A percentile compares a stretch with the other conserved stretches of the same genome.
These are phyloP conservation scores for Chalcosyrphus nemorum DNA, from an alignment of 2,888 invertebrate species.

Conservation along the genomic window DNA sequence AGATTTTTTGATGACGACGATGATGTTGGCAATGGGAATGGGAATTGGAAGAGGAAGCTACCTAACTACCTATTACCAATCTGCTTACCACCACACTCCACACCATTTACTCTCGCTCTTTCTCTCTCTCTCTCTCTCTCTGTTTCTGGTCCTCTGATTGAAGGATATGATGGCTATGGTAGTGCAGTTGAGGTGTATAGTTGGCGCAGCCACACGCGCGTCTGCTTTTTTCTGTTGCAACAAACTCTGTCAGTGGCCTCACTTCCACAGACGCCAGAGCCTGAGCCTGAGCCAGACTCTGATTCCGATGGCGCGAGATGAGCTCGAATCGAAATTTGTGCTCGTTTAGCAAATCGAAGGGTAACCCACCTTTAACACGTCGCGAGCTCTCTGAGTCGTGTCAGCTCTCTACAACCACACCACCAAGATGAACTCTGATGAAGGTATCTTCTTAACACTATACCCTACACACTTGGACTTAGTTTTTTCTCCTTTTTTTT, in stretches of 20 bases:
- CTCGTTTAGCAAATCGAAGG: conserved; percentile 66
- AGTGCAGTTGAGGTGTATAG: conserved; percentile 33
- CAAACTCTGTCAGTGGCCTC: conserved; percentile 60
- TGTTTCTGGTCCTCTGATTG: no score
- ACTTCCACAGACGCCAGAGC: conserved; percentile 66
- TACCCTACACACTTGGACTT: conserved; percentile 4
- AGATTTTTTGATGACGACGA: conserved; percentile 43
- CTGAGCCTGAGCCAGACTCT: conserved; percentile 55
- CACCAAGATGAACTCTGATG: conserved; percentile 34
- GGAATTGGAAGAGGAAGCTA: conserved; percentile 66
- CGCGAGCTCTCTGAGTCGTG: conserved; percentile 41
- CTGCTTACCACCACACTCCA: conserved; percentile 27
- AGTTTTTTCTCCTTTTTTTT: not conserved
- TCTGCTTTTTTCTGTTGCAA: conserved; percentile 33
- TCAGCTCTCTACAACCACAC: conserved; percentile 9
- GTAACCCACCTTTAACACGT: conserved; percentile 72
- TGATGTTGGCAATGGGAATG: conserved; percentile 11
- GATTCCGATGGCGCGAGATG: conserved; percentile 18
- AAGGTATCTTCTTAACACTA: conserved; percentile 68
- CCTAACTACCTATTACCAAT: conserved; percentile 71
- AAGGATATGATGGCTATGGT: conserved; percentile 45
- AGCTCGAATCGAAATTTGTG: conserved; percentile 61
- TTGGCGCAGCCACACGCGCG: conserved; percentile 68
- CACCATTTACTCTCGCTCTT: no score
- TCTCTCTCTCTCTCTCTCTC: no score